Base-by-base conservation (phyloP, 1,140 invertebrate species). In the Drosophila nasuta region DNA sequence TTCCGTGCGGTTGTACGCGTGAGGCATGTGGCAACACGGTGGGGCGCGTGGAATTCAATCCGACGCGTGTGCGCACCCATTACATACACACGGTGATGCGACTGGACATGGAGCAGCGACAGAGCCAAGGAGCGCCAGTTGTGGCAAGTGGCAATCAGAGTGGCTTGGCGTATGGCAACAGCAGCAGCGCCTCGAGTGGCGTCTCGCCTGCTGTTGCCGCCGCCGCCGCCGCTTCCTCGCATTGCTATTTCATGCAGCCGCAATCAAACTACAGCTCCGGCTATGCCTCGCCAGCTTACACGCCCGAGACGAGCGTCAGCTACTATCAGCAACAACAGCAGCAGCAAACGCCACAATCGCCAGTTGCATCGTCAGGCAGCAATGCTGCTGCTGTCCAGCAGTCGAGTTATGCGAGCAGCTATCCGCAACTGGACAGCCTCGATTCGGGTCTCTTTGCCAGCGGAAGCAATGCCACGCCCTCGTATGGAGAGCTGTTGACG, bases 1-100 rank as follows among this genome's bases (percentile, higher is more conserved):
- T 99, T 93, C 98, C 98, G 0, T 99, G 98, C 93, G 97, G 98
- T 17, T 99, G 98, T 93, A 96, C 97, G 0, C 95, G 97, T 73
- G 98, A 99, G 83, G 97, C 97, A 52, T 99, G 98, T 93, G 96
- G 95, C 35, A 99, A 99, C 93, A 95, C 95, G 2, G 96, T 96
- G 57, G 98, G 98, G 5, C 94, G 98, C 63, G 97, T 99, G 69
- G 98, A 99, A 92, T 99, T 99, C 83, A 99, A 99, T 93, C 98
- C 98, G 0, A 95, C 98, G 30, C 95, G 98, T 62, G 98, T 99
- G 2, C 95, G 98, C 57, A 99, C 97, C n/a, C 98, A 99, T 93
- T 99, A 98, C 85, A 98, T 99, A 75, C 98, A 99, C 87, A 99
- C 98, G 0, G 93, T 99, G 7, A 99, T 99, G 98, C 95, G 98